Base-by-base conservation (phyloP, 2,113 vertebrate genomes). In the Takifugu bimaculatus region DNA sequence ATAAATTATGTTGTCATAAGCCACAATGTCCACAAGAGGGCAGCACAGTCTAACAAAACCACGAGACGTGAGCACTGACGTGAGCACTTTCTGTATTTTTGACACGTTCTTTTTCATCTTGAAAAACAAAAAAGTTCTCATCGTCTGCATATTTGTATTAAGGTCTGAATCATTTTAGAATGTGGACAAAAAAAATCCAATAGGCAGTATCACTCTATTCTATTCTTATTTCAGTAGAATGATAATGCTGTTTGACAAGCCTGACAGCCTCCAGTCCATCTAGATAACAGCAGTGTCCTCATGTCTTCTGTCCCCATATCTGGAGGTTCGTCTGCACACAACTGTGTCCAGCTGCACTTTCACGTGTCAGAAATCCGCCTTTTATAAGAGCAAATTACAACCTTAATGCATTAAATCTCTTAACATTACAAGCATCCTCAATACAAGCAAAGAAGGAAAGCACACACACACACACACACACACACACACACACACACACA, bases 1-100 rank as follows among this genome's bases (percentile, higher is more conserved):
- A 25, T 14, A 13, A 63, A n/a, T 13, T 6, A 5, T 15, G 5
- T 2, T 32, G 72, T 51, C 6, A 20, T 57, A 60, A 0, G 26
- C 2, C 0, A 9, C 0, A 6, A 35, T 59, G 3, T 60, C 86
- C 90, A 83, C 77, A 64, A 75, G 87, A n/a, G 59, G 2, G 80
- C 47, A 74, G 75, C 72, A 90, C 4, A 80, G 47, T 60, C 53
- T 68, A 56, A 84, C 10, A 62, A 5, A 49, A 75, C 1, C 13
- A 7, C 5, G 14, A 48, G 13, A n/a, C 13, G 13, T 43, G 6
- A 43, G 13, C 42, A 6, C 42, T 43, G 42, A 43, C 6, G 42
- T 43, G 42, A 9, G 6, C 42, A 9, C 6, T 43, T 43, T 6
- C 42, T 43, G 42, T 13, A 43, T 20, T 20, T 20, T 20, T 20